Evolutionary conservation across 2,888 invertebrate genomes (phyloP).

Genomic region (Bellardia bayeri): DNA sequence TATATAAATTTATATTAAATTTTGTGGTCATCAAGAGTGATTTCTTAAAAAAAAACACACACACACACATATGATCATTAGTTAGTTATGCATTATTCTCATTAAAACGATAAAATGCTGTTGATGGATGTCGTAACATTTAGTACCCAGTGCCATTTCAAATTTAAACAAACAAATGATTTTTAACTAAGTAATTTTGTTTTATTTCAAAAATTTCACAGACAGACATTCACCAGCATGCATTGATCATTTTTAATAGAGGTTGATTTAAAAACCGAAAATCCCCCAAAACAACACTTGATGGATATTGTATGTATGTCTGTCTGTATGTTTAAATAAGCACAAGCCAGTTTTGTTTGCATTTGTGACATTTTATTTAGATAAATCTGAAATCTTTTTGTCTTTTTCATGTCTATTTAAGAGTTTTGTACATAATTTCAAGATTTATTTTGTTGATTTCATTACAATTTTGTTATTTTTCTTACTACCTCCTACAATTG

Average conservation of each 20-base stretch:
- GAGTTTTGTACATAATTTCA: too few relatives aligned
- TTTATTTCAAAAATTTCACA: neutral
- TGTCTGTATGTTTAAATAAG: too few relatives aligned
- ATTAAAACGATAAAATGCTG: neutral
- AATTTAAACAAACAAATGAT: neutral
- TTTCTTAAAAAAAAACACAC: neutral
- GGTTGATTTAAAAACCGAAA: neutral
- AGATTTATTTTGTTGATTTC: neutral
- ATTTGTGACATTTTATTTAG: neutral
- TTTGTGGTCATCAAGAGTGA: neutral
- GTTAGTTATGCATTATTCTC: neutral
- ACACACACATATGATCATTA: neutral
- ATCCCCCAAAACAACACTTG: neutral
- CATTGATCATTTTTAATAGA: neutral
- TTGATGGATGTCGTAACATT: neutral
- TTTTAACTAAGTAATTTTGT: neutral
- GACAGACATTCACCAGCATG: neutral
- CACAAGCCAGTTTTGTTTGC: too few relatives aligned
- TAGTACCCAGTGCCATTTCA: neutral
- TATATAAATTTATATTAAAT: neutral
- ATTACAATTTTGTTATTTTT: neutral
- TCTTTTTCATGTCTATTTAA: neutral
- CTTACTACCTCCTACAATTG: neutral
- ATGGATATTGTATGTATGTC: too few relatives aligned
- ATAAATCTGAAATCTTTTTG: constrained; percentile 5